phyloP scores from a whole-genome alignment of 1,140 invertebrate genomes.

The Cecropterus lyciades region DNA sequence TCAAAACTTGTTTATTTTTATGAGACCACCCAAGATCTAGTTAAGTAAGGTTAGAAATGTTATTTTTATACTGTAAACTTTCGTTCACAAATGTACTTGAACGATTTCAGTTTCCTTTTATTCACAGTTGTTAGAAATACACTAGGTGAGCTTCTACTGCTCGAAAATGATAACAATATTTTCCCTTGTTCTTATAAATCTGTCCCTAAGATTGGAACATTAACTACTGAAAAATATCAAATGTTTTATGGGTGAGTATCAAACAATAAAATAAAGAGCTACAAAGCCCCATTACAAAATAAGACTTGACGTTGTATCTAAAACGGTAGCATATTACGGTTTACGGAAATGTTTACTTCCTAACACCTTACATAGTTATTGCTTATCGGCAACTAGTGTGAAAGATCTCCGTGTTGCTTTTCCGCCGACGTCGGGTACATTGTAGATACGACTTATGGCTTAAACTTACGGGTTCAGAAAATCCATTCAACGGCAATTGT shows the following conservation, averaged over 20 bases:
- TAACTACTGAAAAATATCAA: too few species aligned
- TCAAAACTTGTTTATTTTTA: conserved; percentile 23
- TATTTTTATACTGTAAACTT: conserved; percentile 22
- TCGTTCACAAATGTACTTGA: conserved; percentile 20
- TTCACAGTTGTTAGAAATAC: too few species aligned
- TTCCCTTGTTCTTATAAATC: too few species aligned
- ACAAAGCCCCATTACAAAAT: neutral
- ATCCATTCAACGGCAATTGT: conserved; percentile 9
- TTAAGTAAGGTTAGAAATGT: neutral
- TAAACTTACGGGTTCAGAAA: neutral
- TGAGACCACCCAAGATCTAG: conserved; percentile 19
- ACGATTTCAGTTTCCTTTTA: too few species aligned
- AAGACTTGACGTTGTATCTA: neutral
- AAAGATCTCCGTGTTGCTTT: neutral
- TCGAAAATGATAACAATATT: too few species aligned
- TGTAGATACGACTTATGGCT: neutral
- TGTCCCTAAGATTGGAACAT: too few species aligned
- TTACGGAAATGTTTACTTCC: conserved; percentile 16
- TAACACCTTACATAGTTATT: conserved; percentile 3
- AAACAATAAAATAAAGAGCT: too few species aligned
- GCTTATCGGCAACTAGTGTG: neutral
- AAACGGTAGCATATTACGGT: conserved; percentile 3
- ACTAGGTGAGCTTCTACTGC: too few species aligned
- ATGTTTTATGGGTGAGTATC: too few species aligned
- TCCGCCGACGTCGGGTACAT: neutral